Conservation (phyloP, 2,113 vertebrate genomes). For the Notarius lentiginosus region DNA sequence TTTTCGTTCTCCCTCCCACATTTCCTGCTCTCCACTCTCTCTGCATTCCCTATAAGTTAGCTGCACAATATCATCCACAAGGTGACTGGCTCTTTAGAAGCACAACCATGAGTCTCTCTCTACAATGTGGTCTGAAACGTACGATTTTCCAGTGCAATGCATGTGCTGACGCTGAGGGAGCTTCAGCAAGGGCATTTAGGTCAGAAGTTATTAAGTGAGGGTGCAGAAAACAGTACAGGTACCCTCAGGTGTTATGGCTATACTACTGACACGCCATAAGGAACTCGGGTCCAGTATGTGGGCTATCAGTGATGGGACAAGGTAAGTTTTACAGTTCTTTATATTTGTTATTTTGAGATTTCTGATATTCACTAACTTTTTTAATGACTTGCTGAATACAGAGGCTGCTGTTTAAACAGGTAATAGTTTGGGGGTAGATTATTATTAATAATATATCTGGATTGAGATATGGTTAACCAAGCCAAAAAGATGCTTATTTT, state of each 20-base stretch:
- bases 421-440: neutral
- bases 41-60: slow-evolving; percentile 33
- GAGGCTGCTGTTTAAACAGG: neutral
- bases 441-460: neutral
- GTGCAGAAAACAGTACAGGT: neutral
- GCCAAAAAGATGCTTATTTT: neutral
- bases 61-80: slow-evolving; percentile 50
- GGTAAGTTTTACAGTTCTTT: slow-evolving; percentile 23
- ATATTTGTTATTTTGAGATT: neutral
- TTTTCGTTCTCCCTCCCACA: slow-evolving; percentile 21
- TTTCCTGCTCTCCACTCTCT: neutral
- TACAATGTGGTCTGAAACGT: neutral
- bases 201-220: neutral
- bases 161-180: neutral
- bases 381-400: neutral
- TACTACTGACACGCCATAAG: neutral
- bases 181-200: neutral
- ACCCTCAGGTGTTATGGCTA: neutral
- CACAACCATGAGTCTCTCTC: slow-evolving; percentile 17
- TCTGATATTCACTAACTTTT: neutral
- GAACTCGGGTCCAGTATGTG: neutral
- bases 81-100: slow-evolving; percentile 9
- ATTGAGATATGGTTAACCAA: neutral
- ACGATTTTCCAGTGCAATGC: neutral
- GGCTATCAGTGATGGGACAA: neutral